Conservation (phyloP, 2,113 vertebrate species). For the Peromyscus polionotus region DNA sequence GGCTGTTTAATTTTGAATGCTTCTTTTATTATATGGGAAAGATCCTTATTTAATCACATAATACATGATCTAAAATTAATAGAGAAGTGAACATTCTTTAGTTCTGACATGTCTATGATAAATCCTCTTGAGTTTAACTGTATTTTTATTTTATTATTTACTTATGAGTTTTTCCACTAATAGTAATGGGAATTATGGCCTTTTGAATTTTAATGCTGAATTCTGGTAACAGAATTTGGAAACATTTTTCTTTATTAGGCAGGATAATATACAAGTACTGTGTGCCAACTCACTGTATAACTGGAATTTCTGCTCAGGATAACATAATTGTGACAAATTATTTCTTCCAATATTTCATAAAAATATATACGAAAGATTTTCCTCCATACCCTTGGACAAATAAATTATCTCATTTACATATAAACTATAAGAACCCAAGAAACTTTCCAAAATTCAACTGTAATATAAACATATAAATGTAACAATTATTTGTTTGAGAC, state of each 20-base stretch:
- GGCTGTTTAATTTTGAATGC: neutral
- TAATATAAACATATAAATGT: neutral
- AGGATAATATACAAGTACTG: neutral
- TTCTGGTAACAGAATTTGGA: neutral
- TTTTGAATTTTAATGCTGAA: neutral
- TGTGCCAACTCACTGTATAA: neutral
- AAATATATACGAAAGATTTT: neutral
- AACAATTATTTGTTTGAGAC: neutral
- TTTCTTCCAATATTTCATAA: neutral
- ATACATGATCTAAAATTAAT: neutral
- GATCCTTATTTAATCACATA: neutral
- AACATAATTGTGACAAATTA: neutral
- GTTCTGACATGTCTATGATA: neutral
- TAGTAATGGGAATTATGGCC: neutral
- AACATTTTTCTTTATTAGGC: neutral
- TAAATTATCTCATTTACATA: neutral
- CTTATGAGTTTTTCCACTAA: neutral
- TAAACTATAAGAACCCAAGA: neutral
- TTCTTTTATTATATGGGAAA: neutral
- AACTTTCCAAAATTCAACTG: neutral
- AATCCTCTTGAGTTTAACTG: neutral
- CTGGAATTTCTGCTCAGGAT: neutral
- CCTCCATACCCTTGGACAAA: neutral
- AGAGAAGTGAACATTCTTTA: neutral
- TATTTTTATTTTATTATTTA: conserved; percentile 28